Base-by-base conservation (phyloP, 2,888 invertebrate species). In the Syrista parreyssii region DNA sequence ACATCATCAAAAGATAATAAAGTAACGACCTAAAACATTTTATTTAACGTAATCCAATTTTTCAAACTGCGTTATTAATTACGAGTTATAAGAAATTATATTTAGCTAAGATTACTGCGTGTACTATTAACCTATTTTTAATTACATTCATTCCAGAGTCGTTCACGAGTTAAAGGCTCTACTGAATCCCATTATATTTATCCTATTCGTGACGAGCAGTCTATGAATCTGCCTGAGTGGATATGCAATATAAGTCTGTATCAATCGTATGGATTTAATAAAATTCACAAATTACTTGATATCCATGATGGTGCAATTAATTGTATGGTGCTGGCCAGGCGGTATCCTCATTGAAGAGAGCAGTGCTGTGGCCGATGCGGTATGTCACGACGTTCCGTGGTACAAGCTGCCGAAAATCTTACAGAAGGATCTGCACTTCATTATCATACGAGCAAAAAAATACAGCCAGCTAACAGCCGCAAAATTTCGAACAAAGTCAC, bases 191-290 rank as follows among this genome's bases (percentile, higher is more conserved):
- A 77, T 86, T 32, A 83, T 84, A 32, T 84, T 85, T 34, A 68
- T 82, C 1, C 84, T 85, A 78, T 73, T 86, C 3, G 31, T 86
- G 0, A 82, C 81, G 11, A 83, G 83, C 35, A 82, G 82, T 4
- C 11, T 84, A 11, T 82, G 83, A 75, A 82, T 86, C 40, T 86
- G 86, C 73, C 75, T 86, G 55, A 82, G 82, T 32, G 84, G 84
- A 23, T 84, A 78, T 55, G 81, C 83, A 1, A 30, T 83, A 1
- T 73, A 76, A 15, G 78, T 75, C 32, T 77, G 79, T n/a, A 74
- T 71, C 3, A 40, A 72, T n/a, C 34, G 36, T 11, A 35, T 55
- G 11, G 81, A 82, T 76, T 33, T 82, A 11, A 11, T 82, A 30
- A 83, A 81, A 80, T 81, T 79, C 36, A 76, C 77, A 32, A 79